A percentile compares a stretch with the other conserved stretches of the same genome.
Evolutionary conservation across 2,113 vertebrate species (phyloP).

Genomic region (Rhea americana): DNA sequence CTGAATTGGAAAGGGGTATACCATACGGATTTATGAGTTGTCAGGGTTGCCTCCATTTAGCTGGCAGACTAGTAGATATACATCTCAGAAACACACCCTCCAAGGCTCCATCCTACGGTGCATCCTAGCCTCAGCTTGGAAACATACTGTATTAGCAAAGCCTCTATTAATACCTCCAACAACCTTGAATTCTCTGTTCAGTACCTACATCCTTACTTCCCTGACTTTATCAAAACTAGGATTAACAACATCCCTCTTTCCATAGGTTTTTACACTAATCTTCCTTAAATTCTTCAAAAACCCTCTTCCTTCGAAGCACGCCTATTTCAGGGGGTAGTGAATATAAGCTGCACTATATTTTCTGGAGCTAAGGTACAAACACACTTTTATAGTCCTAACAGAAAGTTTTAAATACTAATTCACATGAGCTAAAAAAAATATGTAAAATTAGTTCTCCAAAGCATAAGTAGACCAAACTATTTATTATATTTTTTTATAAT

Average conservation of each 20-base stretch:
- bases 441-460: neutral
- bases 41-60: neutral
- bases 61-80: neutral
- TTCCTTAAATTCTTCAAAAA: neutral
- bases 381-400: neutral
- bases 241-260: neutral
- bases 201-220: neutral
- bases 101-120: accelerated
- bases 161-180: conserved; percentile 17
- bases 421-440: neutral
- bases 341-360: neutral
- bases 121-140: neutral
- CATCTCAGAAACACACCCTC: accelerated
- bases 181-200: neutral
- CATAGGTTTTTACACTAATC: neutral
- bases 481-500: no score
- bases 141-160: neutral
- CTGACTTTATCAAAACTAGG: neutral
- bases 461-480: neutral
- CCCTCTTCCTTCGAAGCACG: neutral
- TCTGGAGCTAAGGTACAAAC: neutral
- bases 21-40: neutral
- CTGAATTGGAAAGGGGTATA: neutral
- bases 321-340: neutral
- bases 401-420: neutral